Evolutionary conservation across 2,888 invertebrate genomes (phyloP), one percentile per base, ranked within the genome.

Genomic region (Tetramorium bicarinatum): DNA sequence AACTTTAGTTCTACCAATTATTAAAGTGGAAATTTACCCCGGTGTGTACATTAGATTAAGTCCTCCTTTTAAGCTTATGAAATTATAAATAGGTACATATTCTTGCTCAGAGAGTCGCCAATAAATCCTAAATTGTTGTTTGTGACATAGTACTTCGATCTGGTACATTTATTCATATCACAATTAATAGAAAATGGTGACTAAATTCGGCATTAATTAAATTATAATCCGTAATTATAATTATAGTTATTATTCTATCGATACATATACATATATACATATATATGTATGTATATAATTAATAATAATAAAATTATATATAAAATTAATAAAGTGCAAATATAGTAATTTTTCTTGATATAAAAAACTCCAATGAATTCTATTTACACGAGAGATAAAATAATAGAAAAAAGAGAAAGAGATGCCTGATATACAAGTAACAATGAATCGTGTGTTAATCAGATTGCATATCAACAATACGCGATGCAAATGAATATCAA

Each of bases 71-170:
- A 92, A 79, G 25, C 86, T 89, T 81, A 92, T 90, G 75, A 91
- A 91, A 87, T 77, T 88, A 82, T 83, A 85, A 67, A 93, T 83
- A 52, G 86, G 83, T 62, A 90, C 82, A 84, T 91, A 93, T 86
- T 90, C 83, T 25, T 85, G 67, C 64, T 89, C 82, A 44, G 88
- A 83, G 54, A 89, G 67, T 59, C 88, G 91, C 84, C 91, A 91
- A 85, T 93, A 93, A 88, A 92, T 88, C 41, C 91, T 87, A 75
- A 89, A 88, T 13, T 87, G 87, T 75, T 85, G 85, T 34, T 86
- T 86, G 67, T 85, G 66, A 86, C 91, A 91, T 67, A 89, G 83
- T 52, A 75, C 77, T 13, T 71, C 85, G 13, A 92, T 76, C 92
- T 83, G 49, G 49, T 38, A 82, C 11, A 79, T 76, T 66, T 38